Evolutionary conservation across 2,888 invertebrate species (phyloP), one percentile per base, ranked within the genome.

Genomic region (Dynastes grantii): DNA sequence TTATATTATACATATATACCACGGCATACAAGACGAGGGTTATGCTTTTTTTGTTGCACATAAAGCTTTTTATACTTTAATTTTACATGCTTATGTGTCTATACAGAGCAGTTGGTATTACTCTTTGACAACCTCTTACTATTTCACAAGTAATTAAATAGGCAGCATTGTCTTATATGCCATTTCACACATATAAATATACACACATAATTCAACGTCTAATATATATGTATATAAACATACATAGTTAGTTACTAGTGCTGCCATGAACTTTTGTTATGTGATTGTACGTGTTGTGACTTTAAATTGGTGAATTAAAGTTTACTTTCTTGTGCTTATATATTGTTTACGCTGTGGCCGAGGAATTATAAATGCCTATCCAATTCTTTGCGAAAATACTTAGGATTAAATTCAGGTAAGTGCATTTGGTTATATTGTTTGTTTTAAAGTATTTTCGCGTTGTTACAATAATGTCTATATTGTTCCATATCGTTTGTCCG

Each of bases 211-310:
- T 70, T 51, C 29, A 37, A 71, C 71, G 55, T 37, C 55, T 71
- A 71, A 71, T 55, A 55, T 58, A 71, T 22, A 16, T 53, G 16
- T 70, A 71, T 32, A 55, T 58, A 16, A 32, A 71, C 55, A 58
- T 40, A 37, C 58, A 71, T 32, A 37, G 29, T 53, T 70, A 63
- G 70, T 77, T 77, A 58, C 40, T 61, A 71, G 68, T 77, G 49
- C 37, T 68, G 70, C 53, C 77, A 71, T 71, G 77, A 70, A 71
- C 77, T 77, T 68, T 77, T 63, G 77, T 77, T 77, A 77, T 70
- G 77, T 61, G 61, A 77, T 58, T 64, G 51, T 77, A 77, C 77
- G 77, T 77, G 77, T 63, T 45, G 45, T 70, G 77, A 77, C 77
- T 77, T 32, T 45, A 63, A 77, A 63, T 63, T 67, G 77, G 51